Conservation (phyloP, 2,888 invertebrate genomes). For the Tolmerus cingulatus region DNA sequence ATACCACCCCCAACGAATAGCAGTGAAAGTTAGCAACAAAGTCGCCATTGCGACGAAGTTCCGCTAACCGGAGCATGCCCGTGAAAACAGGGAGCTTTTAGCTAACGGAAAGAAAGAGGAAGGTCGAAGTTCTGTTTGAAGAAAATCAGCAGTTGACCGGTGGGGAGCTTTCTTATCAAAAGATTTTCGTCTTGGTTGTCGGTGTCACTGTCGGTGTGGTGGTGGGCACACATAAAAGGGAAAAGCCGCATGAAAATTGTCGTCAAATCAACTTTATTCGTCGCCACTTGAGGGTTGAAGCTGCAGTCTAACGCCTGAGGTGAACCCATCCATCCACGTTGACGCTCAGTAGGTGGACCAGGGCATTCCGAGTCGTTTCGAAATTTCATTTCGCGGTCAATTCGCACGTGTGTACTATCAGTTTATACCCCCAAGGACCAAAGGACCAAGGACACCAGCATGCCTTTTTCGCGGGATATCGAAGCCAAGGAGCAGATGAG, state of each 20-base stretch:
- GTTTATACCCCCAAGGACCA: not conserved
- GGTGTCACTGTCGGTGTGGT: not conserved
- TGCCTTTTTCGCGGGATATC: constrained; percentile 42
- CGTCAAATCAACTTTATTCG: constrained; percentile 29
- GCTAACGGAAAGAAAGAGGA: not conserved
- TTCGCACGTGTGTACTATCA: not conserved
- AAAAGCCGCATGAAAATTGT: constrained; percentile 43
- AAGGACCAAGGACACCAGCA: not conserved
- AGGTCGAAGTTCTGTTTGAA: not conserved
- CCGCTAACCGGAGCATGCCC: not conserved
- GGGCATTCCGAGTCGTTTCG: not conserved
- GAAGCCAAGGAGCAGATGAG: constrained; percentile 71
- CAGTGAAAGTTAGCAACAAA: not conserved
- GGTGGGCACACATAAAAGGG: constrained; percentile 42
- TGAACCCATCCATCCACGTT: not conserved
- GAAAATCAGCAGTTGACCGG: not conserved
- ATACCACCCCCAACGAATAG: not conserved
- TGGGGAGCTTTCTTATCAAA: constrained; percentile 27
- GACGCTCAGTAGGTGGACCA: not conserved
- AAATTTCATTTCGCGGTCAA: not conserved
- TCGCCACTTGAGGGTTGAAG: not conserved
- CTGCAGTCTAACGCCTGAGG: not conserved
- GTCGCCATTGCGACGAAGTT: not conserved
- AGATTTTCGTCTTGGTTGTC: not conserved
- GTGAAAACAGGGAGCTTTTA: not conserved